phyloP scores from a whole-genome alignment of 2,113 vertebrate genomes.

The Aleadryas rufinucha region DNA sequence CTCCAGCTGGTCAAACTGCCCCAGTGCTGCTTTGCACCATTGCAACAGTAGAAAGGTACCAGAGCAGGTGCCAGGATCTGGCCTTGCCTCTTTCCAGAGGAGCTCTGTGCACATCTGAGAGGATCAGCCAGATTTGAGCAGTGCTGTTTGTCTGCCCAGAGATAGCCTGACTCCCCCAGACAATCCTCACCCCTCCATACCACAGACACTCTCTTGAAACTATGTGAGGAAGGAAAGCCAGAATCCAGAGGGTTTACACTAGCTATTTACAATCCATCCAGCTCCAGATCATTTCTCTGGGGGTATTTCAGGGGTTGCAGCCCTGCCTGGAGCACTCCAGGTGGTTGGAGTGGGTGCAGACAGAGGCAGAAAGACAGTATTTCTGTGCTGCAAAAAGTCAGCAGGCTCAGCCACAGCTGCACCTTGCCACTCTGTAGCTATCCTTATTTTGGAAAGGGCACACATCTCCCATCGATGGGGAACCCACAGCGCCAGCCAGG shows the following conservation, averaged over 20 bases:
- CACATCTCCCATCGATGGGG: fast-evolving
- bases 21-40: neutral
- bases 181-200: neutral
- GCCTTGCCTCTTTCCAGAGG: neutral
- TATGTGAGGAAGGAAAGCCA: neutral
- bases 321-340: neutral
- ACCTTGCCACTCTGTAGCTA: neutral
- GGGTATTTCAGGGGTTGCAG: neutral
- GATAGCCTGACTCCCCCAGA: neutral
- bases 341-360: neutral
- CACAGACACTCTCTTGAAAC: neutral
- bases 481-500: fast-evolving
- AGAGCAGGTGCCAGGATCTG: neutral
- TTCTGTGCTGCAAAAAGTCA: neutral
- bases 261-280: neutral
- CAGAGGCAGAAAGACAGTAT: neutral
- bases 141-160: neutral
- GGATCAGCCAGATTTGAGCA: neutral
- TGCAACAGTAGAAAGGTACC: neutral
- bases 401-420: neutral
- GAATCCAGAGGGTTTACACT: neutral
- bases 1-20: neutral
- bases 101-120: fast-evolving
- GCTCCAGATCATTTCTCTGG: neutral
- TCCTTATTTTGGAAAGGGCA: neutral